A percentile compares a stretch with the other conserved stretches of the same genome.
These are phyloP conservation scores for Augochlorella aurata DNA, from an alignment of 2,888 invertebrate genomes.

Conservation along the genomic window DNA sequence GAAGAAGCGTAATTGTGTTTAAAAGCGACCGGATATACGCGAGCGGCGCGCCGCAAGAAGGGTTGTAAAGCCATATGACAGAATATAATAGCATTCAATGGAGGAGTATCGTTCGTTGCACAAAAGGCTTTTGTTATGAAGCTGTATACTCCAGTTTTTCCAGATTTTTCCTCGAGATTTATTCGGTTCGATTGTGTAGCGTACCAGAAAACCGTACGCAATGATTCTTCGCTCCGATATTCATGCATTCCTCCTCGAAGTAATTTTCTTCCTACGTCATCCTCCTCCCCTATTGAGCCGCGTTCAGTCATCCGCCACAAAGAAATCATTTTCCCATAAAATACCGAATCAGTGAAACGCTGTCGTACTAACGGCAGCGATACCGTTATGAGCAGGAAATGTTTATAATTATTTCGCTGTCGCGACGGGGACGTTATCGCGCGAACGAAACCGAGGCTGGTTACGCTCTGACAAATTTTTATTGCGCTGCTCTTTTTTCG, in stretches of 20 bases:
- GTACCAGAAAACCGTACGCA: conserved; percentile 45
- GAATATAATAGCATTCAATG: conserved; percentile 45
- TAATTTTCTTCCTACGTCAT: conserved; percentile 43
- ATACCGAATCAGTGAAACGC: conserved; percentile 19
- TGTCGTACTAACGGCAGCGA: background rate
- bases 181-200: conserved; percentile 51
- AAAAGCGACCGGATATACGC: conserved; percentile 18
- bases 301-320: conserved; percentile 28
- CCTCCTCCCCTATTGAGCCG: conserved; percentile 22
- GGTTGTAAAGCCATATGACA: conserved; percentile 41
- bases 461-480: background rate
- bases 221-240: conserved; percentile 35
- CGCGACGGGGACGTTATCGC: background rate
- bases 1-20: conserved; percentile 21
- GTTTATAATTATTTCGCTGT: conserved; percentile 26
- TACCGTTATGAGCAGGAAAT: background rate
- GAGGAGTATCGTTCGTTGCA: conserved; percentile 43
- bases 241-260: conserved; percentile 38
- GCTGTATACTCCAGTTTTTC: conserved; percentile 44
- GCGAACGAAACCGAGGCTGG: background rate
- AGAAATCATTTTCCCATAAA: conserved; percentile 30
- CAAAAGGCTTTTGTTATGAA: conserved; percentile 45
- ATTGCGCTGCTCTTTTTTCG: too few relatives aligned
- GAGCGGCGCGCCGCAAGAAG: conserved; percentile 9
- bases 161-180: conserved; percentile 46